Evolutionary conservation across 2,113 vertebrate genomes (phyloP).

Genomic region (Lepus timidus): DNA sequence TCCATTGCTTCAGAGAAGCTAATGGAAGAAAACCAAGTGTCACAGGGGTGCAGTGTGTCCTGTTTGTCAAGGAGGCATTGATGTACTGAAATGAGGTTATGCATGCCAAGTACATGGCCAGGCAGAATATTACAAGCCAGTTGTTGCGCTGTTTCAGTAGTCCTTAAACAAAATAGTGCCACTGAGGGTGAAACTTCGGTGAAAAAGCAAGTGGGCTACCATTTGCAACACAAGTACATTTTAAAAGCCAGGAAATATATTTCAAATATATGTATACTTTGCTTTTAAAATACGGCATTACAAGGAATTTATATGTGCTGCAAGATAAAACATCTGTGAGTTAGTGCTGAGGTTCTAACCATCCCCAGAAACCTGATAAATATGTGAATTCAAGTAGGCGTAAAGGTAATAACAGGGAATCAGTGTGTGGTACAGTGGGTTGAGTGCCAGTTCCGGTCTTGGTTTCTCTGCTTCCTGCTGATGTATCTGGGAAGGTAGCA

Average conservation of each 20-base stretch:
- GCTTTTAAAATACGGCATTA: conserved; percentile 41
- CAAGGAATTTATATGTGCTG: background rate
- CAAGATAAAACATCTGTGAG: background rate
- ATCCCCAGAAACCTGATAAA: background rate
- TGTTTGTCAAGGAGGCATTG: background rate
- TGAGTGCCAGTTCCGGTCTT: too few species aligned
- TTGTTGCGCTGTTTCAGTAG: background rate
- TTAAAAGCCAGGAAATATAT: conserved; percentile 37
- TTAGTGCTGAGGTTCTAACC: background rate
- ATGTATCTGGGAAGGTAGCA: too few species aligned
- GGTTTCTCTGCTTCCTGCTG: too few species aligned
- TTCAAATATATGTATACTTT: background rate
- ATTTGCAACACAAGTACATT: background rate
- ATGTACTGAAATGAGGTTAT: background rate
- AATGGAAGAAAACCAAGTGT: background rate
- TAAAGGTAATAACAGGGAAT: background rate
- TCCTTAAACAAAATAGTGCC: background rate
- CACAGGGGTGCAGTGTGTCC: background rate
- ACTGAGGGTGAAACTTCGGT: background rate
- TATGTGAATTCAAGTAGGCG: background rate
- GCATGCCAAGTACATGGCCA: background rate
- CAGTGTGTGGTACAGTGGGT: too few species aligned
- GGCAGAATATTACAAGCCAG: background rate
- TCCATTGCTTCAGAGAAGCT: background rate
- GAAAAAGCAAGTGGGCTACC: background rate